Evolutionary conservation across 2,888 invertebrate species (phyloP).

Genomic region (Xylota sylvarum): DNA sequence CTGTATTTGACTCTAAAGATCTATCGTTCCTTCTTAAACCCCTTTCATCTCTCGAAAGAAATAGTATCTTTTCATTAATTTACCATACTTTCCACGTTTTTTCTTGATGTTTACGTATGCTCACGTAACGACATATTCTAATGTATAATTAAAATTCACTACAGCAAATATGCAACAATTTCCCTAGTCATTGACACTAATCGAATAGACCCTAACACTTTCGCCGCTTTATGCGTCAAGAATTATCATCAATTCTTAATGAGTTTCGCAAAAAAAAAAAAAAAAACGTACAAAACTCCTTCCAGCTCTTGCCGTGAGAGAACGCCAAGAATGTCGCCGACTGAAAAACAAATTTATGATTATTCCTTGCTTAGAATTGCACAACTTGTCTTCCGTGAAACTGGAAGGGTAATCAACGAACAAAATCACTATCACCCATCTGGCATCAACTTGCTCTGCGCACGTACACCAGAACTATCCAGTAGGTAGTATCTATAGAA

Average conservation of each 20-base stretch:
- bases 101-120: too few relatives aligned
- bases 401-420: slow-evolving; percentile 10
- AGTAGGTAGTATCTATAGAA: too few relatives aligned
- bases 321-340: slow-evolving; percentile 8
- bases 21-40: too few relatives aligned
- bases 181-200: slow-evolving; percentile 25
- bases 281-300: neutral
- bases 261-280: slow-evolving; percentile 6
- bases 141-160: neutral
- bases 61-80: too few relatives aligned
- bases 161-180: neutral
- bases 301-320: neutral
- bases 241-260: neutral
- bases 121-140: neutral
- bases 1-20: too few relatives aligned
- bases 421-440: slow-evolving; percentile 7
- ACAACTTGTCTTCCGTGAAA: slow-evolving; percentile 15
- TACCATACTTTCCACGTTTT: too few relatives aligned
- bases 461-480: neutral
- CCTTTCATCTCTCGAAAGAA: too few relatives aligned
- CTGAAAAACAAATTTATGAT: slow-evolving; percentile 8
- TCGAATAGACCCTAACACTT: slow-evolving; percentile 1
- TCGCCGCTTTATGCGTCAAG: slow-evolving; percentile 5
- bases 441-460: neutral
- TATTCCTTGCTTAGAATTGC: slow-evolving; percentile 4